A percentile compares a stretch with the other conserved stretches of the same genome.
Evolutionary conservation across 2,113 vertebrate species (phyloP).

Genomic region (Xerus inauris): DNA sequence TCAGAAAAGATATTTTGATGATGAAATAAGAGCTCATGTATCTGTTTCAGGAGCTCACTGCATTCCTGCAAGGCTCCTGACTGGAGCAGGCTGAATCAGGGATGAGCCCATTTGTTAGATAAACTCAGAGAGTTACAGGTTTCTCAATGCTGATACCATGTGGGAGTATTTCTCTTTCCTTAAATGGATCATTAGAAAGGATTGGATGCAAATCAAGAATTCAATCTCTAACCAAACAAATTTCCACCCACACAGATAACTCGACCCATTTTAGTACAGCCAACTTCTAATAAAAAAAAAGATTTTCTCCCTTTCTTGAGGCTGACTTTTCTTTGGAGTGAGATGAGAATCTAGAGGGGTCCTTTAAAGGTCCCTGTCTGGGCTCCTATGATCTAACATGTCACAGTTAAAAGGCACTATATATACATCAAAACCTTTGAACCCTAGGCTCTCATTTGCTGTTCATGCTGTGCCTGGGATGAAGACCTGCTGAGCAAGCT

Average conservation of each 20-base stretch:
- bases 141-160: conserved; percentile 50
- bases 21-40: neutral
- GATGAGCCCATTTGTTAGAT: neutral
- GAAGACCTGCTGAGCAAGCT: neutral
- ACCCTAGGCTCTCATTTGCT: rapidly evolving
- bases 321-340: neutral
- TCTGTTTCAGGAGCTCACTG: neutral
- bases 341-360: neutral
- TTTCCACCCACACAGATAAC: conserved; percentile 30
- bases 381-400: too few relatives aligned
- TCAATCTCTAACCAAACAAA: conserved; percentile 52
- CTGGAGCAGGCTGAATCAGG: conserved; percentile 57
- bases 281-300: conserved; percentile 45
- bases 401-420: neutral
- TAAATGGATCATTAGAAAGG: conserved; percentile 59
- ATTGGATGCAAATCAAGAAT: conserved; percentile 66
- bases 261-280: neutral
- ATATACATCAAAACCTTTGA: neutral
- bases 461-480: neutral
- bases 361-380: neutral
- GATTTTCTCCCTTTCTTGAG: neutral
- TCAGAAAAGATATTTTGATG: neutral
- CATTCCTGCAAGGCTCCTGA: conserved; percentile 6
- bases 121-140: conserved; percentile 50
- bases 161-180: conserved; percentile 60